phyloP scores from a whole-genome alignment of 2,797 vertebrate genomes.

The Darevskia nairensis region DNA sequence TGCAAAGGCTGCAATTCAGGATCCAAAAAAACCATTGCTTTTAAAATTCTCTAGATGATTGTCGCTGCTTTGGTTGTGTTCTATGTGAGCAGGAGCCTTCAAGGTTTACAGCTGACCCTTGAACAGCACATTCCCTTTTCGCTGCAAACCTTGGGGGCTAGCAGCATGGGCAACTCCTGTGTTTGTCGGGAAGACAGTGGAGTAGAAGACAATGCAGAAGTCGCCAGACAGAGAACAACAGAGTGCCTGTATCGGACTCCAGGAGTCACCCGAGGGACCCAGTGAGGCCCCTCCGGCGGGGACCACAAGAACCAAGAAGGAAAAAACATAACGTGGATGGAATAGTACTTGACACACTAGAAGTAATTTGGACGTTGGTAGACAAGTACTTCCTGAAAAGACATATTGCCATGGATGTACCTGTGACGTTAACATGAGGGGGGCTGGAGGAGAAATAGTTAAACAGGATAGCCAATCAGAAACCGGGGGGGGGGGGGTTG shows the following conservation, averaged over 20 bases:
- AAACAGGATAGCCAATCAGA: too few species aligned
- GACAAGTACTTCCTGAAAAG: constrained; percentile 88
- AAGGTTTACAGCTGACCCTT: constrained; percentile 89
- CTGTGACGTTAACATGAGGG: background rate
- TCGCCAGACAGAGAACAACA: constrained; percentile 85
- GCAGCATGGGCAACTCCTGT: constrained; percentile 96
- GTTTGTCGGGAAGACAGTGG: constrained; percentile 97
- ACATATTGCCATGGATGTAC: constrained; percentile 50
- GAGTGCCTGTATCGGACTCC: constrained; percentile 84
- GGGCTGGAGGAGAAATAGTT: too few species aligned
- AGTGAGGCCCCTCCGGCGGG: constrained; percentile 92
- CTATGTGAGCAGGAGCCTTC: constrained; percentile 96
- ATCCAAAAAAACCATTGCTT: constrained; percentile 78
- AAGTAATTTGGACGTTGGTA: constrained; percentile 96
- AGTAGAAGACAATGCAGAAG: constrained; percentile 86
- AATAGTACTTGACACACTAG: constrained; percentile 96
- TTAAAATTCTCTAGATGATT: constrained; percentile 93
- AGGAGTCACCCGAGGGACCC: constrained; percentile 92
- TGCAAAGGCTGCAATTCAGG: constrained; percentile 73
- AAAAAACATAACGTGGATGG: constrained; percentile 98
- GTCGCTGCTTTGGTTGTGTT: constrained; percentile 95
- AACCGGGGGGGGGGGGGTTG: too few species aligned
- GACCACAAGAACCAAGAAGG: constrained; percentile 94
- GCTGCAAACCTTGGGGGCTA: constrained; percentile 81
- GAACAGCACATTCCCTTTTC: constrained; percentile 79